phyloP scores from a whole-genome alignment of 2,113 vertebrate genomes.

The Cryptomyrus ogoouensis region DNA sequence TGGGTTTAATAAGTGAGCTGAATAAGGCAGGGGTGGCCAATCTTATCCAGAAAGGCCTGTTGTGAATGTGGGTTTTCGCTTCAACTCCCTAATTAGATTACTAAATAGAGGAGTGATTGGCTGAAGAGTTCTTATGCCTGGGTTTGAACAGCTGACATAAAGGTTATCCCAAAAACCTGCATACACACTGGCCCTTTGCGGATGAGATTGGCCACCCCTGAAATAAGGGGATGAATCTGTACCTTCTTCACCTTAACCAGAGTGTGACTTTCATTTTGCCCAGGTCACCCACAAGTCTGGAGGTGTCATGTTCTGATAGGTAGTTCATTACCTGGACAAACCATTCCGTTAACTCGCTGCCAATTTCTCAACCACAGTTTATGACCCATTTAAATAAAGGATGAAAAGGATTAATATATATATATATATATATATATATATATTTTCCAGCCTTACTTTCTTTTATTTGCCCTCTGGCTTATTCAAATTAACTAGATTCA shows the following conservation, averaged over 20 bases:
- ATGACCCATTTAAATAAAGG: not conserved
- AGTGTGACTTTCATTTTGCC: not conserved
- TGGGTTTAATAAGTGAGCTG: not conserved
- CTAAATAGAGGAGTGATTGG: too few relatives aligned
- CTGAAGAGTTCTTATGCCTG: too few relatives aligned
- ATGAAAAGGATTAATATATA: not conserved
- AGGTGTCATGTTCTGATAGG: not conserved
- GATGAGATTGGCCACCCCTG: not conserved
- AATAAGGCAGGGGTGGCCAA: too few relatives aligned
- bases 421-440: not conserved
- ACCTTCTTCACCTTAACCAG: not conserved
- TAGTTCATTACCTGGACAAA: not conserved
- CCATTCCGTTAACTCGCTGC: not conserved
- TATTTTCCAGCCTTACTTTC: not conserved
- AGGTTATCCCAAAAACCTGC: too few relatives aligned
- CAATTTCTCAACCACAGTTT: not conserved
- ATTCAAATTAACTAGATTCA: not conserved
- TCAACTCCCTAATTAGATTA: too few relatives aligned
- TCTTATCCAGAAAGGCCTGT: too few relatives aligned
- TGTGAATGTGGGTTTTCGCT: too few relatives aligned
- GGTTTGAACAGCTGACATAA: too few relatives aligned
- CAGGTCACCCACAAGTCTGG: not conserved
- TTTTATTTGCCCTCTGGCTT: constrained; percentile 10
- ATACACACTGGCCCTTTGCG: too few relatives aligned
- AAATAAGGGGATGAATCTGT: not conserved